A percentile compares a stretch with the other conserved stretches of the same genome.
Evolutionary conservation across 2,888 invertebrate genomes (phyloP).

Genomic region (Cephus spinipes): DNA sequence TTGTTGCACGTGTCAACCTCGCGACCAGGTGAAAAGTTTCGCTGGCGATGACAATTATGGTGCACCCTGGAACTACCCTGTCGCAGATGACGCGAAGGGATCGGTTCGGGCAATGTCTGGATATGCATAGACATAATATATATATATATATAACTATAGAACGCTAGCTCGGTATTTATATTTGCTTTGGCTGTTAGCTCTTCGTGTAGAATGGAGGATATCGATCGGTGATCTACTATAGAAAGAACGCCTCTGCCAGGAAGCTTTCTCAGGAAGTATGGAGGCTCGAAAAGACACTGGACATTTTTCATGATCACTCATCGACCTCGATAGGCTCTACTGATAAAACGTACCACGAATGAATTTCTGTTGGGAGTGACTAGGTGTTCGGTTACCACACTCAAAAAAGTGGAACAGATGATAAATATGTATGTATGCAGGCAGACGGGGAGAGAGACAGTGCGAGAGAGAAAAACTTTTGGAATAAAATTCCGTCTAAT

Average conservation of each 20-base stretch:
- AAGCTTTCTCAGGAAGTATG: not conserved
- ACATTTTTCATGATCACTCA: not conserved
- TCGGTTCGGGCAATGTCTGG: not conserved
- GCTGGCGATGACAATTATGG: constrained; percentile 3
- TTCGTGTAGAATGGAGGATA: not conserved
- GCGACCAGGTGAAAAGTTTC: constrained; percentile 8
- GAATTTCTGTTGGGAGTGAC: not conserved
- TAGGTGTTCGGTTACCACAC: not conserved
- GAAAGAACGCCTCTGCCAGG: not conserved
- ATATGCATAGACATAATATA: not conserved
- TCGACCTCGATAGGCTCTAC: not conserved
- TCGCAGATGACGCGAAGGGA: not conserved
- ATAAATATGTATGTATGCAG: not conserved
- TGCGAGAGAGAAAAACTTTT: not conserved
- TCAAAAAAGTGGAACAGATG: not conserved
- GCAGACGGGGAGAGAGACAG: too few species aligned
- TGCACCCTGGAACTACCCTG: not conserved
- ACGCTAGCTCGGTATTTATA: not conserved
- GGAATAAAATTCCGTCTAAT: not conserved
- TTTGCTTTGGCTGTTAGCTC: not conserved
- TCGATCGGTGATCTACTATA: not conserved
- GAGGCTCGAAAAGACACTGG: not conserved
- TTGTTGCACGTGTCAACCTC: constrained; percentile 28
- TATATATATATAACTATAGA: not conserved
- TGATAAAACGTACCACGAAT: not conserved